Conservation (phyloP, 2,797 vertebrate species). For the Oophaga sylvatica region DNA sequence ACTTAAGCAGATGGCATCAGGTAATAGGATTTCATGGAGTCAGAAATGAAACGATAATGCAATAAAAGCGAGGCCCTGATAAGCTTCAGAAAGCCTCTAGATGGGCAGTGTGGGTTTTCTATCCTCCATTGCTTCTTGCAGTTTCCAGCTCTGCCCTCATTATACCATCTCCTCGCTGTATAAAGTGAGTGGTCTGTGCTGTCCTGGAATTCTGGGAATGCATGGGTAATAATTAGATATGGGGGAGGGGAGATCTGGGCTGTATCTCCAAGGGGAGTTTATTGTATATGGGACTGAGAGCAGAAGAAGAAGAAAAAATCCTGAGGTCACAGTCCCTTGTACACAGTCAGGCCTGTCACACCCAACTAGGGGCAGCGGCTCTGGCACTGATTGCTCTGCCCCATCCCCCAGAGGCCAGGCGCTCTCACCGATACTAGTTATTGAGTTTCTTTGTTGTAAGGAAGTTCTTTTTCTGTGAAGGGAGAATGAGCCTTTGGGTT, state of each 20-base stretch:
- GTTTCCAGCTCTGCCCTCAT: constrained; percentile 10
- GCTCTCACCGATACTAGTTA: constrained; percentile 57
- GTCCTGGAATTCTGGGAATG: constrained; percentile 60
- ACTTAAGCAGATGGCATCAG: constrained; percentile 7
- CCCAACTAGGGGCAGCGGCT: constrained; percentile 36
- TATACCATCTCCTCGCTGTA: constrained; percentile 16
- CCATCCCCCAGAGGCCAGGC: constrained; percentile 31
- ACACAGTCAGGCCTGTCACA: constrained; percentile 39
- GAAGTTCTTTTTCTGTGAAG: not conserved
- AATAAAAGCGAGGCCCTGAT: constrained; percentile 9
- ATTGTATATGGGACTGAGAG: constrained; percentile 46
- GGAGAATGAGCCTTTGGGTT: not conserved
- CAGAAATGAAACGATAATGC: constrained; percentile 25
- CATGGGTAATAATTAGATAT: constrained; percentile 51
- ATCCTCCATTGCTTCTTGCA: not conserved
- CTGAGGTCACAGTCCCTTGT: constrained; percentile 52
- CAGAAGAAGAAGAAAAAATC: too few species aligned
- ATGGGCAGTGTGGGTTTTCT: constrained; percentile 2
- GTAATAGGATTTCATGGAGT: constrained; percentile 19
- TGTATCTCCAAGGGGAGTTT: constrained; percentile 41
- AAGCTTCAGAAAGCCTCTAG: not conserved
- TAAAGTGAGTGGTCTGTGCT: constrained; percentile 20
- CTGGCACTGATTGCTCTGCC: constrained; percentile 25
- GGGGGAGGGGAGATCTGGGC: constrained; percentile 29
- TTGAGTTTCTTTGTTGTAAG: constrained; percentile 46